phyloP scores from a whole-genome alignment of 2,888 invertebrate species.

The Lacanobia oleracea region DNA sequence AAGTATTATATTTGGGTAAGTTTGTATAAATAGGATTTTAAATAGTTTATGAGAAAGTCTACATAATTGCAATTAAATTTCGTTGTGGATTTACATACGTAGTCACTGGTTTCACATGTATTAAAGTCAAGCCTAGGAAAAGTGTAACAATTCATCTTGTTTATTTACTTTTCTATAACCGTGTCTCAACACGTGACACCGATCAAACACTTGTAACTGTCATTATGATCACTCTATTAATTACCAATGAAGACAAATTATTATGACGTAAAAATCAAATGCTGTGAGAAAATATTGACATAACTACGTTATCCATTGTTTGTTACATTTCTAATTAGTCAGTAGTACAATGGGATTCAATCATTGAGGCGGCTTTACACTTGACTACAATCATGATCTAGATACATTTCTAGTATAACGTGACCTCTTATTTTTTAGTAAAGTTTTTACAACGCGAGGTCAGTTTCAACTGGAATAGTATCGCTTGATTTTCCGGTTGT shows the following conservation, averaged over 20 bases:
- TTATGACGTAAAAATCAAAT: slow-evolving; percentile 41
- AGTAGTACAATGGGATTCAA: slow-evolving; percentile 12
- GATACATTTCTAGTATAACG: not conserved
- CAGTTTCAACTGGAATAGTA: not conserved
- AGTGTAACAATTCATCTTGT: not conserved
- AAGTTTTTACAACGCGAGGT: not conserved
- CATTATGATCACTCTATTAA: slow-evolving; percentile 34
- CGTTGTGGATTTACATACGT: not conserved
- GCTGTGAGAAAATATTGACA: slow-evolving; percentile 49
- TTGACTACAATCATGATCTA: not conserved
- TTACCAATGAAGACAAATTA: slow-evolving; percentile 15
- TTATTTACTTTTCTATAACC: not conserved
- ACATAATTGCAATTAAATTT: no score
- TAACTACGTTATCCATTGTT: slow-evolving; percentile 24
- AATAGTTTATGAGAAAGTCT: not conserved
- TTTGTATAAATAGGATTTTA: not conserved
- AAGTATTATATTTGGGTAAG: not conserved
- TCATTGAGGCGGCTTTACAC: no score
- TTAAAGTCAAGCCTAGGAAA: slow-evolving; percentile 12
- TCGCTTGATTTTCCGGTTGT: not conserved
- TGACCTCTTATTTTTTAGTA: not conserved
- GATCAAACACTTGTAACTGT: slow-evolving; percentile 6
- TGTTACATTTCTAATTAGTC: slow-evolving; percentile 12
- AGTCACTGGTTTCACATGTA: not conserved
- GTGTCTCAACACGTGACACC: slow-evolving; percentile 27